Percentiles rank a stretch among this genome's conserved stretches.
Conservation (phyloP, 2,797 vertebrate species). For the Molossus molossus region DNA sequence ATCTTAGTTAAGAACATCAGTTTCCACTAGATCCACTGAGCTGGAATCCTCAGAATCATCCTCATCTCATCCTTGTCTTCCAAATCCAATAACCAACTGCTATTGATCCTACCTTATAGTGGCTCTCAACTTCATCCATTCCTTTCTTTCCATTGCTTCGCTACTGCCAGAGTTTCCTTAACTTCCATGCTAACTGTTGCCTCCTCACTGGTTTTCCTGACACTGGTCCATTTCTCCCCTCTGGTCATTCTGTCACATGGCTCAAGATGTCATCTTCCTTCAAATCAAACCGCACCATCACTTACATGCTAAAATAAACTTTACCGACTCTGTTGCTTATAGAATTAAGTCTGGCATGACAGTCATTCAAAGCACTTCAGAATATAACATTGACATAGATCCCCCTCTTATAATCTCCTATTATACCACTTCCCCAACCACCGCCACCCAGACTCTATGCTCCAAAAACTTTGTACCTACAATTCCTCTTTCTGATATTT, state of each 20-base stretch:
- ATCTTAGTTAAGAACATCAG: not conserved
- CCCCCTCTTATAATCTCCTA: not conserved
- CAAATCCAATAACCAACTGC: not conserved
- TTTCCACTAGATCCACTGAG: not conserved
- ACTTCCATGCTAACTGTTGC: not conserved
- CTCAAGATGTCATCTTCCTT: not conserved
- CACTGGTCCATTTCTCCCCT: conserved; percentile 6
- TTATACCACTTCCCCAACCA: not conserved
- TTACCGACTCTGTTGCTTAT: not conserved
- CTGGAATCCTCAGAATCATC: conserved; percentile 8
- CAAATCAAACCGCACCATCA: conserved; percentile 42
- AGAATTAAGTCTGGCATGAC: not conserved
- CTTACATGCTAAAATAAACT: conserved; percentile 4
- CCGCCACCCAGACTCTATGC: not conserved
- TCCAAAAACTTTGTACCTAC: not conserved
- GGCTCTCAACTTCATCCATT: not conserved
- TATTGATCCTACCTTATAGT: not conserved
- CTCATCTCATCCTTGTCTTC: conserved; percentile 13
- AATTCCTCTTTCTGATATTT: not conserved
- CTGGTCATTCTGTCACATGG: not conserved
- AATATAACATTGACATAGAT: conserved; percentile 25
- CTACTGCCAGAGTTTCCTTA: not conserved
- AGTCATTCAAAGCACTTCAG: conserved; percentile 46
- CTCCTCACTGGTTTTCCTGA: conserved; percentile 1
- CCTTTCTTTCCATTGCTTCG: conserved; percentile 11